Percentiles rank a stretch among this genome's conserved stretches.
phyloP scores from a whole-genome alignment of 2,113 vertebrate species.

The Megaleporinus macrocephalus region DNA sequence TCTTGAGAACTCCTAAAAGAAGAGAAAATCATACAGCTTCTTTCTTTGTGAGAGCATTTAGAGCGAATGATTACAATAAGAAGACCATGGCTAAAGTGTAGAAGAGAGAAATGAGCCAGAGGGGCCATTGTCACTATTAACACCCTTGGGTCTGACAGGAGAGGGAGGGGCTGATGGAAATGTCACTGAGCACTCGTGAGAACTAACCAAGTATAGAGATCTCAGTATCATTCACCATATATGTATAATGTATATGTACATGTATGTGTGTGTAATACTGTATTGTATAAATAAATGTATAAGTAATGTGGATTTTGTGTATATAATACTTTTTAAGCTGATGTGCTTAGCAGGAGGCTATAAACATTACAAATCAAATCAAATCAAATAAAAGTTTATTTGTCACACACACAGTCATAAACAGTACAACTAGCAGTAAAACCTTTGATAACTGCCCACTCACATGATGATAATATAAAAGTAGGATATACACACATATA shows the following conservation, averaged over 20 bases:
- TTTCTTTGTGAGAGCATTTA: constrained; percentile 16
- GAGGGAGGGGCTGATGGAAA: constrained; percentile 15
- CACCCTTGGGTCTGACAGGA: constrained; percentile 11
- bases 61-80: constrained; percentile 27
- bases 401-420: too few relatives aligned
- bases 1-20: not conserved
- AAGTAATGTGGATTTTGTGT: not conserved
- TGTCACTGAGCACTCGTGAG: constrained; percentile 4
- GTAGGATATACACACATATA: too few relatives aligned
- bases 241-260: too few relatives aligned
- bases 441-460: too few relatives aligned
- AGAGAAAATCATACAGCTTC: not conserved
- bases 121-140: constrained; percentile 25
- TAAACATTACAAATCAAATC: not conserved
- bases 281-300: too few relatives aligned
- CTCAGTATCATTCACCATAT: not conserved
- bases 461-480: too few relatives aligned
- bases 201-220: not conserved
- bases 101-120: constrained; percentile 33
- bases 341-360: not conserved
- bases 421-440: too few relatives aligned
- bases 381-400: too few relatives aligned
- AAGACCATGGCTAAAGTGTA: constrained; percentile 17
- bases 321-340: not conserved
- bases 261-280: too few relatives aligned